Conservation (phyloP, 2,113 vertebrate genomes). For the Girardinichthys multiradiatus region DNA sequence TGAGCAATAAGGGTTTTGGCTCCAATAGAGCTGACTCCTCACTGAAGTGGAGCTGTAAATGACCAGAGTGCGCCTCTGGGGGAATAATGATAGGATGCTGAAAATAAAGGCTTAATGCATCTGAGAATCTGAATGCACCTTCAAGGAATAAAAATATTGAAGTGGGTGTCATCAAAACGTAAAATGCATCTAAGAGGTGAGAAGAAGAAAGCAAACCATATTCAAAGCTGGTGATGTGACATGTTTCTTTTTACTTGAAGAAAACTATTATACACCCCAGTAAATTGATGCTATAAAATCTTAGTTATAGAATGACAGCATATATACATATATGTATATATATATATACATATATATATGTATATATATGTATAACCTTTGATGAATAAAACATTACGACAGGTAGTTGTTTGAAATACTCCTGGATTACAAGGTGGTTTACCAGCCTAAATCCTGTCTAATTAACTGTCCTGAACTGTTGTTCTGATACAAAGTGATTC, state of each 20-base stretch:
- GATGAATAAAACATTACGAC: background rate
- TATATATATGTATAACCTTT: no score
- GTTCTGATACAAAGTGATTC: slow-evolving; percentile 1
- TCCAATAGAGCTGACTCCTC: slow-evolving; percentile 28
- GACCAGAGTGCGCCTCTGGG: slow-evolving; percentile 35
- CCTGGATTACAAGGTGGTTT: background rate
- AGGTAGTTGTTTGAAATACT: background rate
- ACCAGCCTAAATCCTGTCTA: background rate
- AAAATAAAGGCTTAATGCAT: slow-evolving; percentile 27
- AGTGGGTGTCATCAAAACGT: slow-evolving; percentile 20
- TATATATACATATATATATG: no score
- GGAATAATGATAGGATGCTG: slow-evolving; percentile 36
- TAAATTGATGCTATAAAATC: background rate
- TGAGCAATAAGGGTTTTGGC: slow-evolving; percentile 31
- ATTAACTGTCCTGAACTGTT: slow-evolving; percentile 12
- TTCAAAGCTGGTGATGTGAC: background rate
- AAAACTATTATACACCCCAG: background rate
- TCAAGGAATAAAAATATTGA: background rate
- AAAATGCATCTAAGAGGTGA: background rate
- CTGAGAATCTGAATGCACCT: slow-evolving; percentile 14
- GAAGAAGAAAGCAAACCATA: background rate
- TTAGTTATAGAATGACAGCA: background rate
- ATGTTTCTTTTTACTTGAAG: background rate
- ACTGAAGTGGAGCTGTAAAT: slow-evolving; percentile 39
- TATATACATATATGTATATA: no score